Evolutionary conservation across 2,113 vertebrate species (phyloP).

Genomic region (Eolophus roseicapilla): DNA sequence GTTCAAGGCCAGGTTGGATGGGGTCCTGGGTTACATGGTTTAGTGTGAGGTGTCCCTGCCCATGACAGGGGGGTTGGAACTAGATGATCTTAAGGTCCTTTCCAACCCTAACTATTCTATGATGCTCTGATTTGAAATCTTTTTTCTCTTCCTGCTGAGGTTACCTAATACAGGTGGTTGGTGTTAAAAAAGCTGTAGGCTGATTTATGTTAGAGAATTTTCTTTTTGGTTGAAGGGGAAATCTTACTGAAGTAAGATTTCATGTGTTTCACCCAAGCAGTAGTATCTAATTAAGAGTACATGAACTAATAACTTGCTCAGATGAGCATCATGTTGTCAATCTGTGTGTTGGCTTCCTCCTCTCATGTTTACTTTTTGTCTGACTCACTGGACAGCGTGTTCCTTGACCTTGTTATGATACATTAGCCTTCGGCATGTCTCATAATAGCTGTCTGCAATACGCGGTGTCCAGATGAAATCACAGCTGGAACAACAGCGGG

Average conservation of each 20-base stretch:
- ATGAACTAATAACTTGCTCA: not conserved
- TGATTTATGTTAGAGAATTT: not conserved
- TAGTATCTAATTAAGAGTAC: not conserved
- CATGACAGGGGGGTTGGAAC: no score
- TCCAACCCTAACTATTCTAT: no score
- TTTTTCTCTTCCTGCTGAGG: not conserved
- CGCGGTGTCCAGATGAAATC: not conserved
- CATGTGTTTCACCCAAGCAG: not conserved
- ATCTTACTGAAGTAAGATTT: not conserved
- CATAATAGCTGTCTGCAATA: not conserved
- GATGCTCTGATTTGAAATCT: not conserved
- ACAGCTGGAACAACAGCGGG: not conserved
- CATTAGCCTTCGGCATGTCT: not conserved
- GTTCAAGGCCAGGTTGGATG: no score
- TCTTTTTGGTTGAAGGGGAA: no score
- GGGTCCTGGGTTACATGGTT: no score
- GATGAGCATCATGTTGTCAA: not conserved
- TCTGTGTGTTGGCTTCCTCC: not conserved
- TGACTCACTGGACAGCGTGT: slow-evolving; percentile 7
- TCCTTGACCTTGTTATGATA: not conserved
- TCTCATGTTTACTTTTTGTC: not conserved
- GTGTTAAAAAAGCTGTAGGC: fast-evolving
- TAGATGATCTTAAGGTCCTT: no score
- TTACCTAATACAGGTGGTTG: not conserved
- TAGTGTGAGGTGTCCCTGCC: no score